Base-by-base conservation (phyloP, 2,113 vertebrate species). In the Patagioenas fasciata region DNA sequence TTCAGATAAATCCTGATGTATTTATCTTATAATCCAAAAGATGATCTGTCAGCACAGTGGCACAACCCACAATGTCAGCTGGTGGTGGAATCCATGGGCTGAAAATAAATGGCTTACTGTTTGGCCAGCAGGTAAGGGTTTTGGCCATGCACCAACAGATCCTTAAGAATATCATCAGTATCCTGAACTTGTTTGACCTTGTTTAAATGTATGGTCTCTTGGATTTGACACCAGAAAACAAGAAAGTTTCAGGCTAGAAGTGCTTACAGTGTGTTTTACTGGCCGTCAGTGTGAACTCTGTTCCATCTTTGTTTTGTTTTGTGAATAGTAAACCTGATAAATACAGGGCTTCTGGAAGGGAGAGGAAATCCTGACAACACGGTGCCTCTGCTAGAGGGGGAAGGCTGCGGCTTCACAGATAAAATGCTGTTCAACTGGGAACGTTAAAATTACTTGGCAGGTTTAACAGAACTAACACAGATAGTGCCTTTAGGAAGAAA, bases 311-410 rank as follows among this genome's bases (percentile, higher is more conserved):
- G 78, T 93, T 96, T 96, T 50, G 86, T 44, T 78, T 61, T 90
- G 48, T 80, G 80, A 81, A 40, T 21, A 89, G 44, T 56, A 90
- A 80, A 56, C 36, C 64, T 83, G 82, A 85, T 95, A 88, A 94
- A 86, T 60, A 62, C 40, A 48, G 38, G 61, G 62, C 53, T 87
- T 78, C 57, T 91, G 91, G 90, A 78, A 91, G 42, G 77, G 70
- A 82, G 92, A 94, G 91, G 94, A 95, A 96, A 95, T 96, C 58
- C 83, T 96, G 95, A 65, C 73, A 80, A 93, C 79, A 87, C 89
- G 91, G 88, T 32, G 51, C 66, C 58, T 75, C 54, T 93, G 86
- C 65, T 83, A 15, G 66, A 4, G 11, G 65, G 88, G 73, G 83
- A 94, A 71, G 80, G 72, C 75, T 89, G 85, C 2, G 6, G 79